Percentiles rank a stretch among this genome's conserved stretches.
Conservation (phyloP, 2,113 vertebrate genomes). For the Burhinus bistriatus region DNA sequence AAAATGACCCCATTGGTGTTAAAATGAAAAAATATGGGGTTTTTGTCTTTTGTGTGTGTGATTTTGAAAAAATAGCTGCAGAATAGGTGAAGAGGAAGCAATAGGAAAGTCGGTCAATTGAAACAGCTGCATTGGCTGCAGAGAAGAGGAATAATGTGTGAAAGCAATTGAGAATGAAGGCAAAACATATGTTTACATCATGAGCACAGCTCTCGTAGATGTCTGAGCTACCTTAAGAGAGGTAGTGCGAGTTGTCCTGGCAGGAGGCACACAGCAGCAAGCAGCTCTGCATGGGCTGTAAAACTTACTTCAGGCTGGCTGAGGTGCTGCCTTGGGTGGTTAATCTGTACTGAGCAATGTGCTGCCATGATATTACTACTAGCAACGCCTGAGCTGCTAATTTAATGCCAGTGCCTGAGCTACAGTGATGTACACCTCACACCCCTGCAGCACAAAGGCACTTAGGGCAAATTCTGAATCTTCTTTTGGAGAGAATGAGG, state of each 20-base stretch:
- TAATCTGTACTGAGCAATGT: background rate
- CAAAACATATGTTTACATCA: background rate
- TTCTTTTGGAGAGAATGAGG: background rate
- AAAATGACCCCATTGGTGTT: background rate
- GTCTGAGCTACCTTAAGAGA: background rate
- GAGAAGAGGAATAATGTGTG: background rate
- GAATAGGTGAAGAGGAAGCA: background rate
- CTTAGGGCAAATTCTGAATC: background rate
- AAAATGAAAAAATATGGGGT: background rate
- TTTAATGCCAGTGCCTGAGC: background rate
- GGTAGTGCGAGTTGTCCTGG: background rate
- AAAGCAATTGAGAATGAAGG: background rate
- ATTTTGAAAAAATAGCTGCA: background rate
- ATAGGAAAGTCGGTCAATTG: background rate
- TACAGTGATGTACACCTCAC: fast-evolving
- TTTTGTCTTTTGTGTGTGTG: background rate
- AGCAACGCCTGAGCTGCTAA: background rate
- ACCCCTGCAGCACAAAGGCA: background rate
- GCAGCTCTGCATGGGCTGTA: background rate
- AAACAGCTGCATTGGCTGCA: background rate
- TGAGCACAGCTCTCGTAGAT: background rate
- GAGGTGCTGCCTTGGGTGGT: background rate
- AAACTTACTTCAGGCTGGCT: background rate
- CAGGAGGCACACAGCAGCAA: background rate
- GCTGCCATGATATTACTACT: background rate